A percentile compares a stretch with the other conserved stretches of the same genome.
These are phyloP conservation scores for Drosophila grimshawi DNA, from an alignment of 1,140 invertebrate genomes.

Conservation along the genomic window DNA sequence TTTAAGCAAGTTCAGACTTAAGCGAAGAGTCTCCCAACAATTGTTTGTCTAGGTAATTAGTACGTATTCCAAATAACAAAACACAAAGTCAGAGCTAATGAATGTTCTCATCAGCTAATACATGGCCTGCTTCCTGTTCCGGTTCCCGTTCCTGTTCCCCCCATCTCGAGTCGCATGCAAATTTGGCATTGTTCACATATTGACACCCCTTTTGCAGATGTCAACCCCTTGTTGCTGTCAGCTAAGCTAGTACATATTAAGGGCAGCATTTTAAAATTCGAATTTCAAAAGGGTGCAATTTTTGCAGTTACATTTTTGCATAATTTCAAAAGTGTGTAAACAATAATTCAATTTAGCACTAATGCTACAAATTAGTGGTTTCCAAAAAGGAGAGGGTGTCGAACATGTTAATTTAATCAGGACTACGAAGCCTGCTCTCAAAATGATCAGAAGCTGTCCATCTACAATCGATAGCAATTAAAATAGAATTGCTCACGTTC, in stretches of 20 bases:
- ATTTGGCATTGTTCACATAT: constrained; percentile 57
- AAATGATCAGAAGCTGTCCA: constrained; percentile 18
- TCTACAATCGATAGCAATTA: constrained; percentile 53
- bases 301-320: constrained; percentile 14
- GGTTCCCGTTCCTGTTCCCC: background rate
- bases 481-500: constrained; percentile 66
- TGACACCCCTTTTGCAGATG: constrained; percentile 35
- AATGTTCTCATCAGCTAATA: constrained; percentile 29
- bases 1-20: background rate
- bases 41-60: constrained; percentile 42
- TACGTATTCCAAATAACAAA: constrained; percentile 27
- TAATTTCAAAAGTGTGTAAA: constrained; percentile 56
- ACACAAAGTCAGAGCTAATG: constrained; percentile 49
- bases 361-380: constrained; percentile 69
- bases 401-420: constrained; percentile 47
- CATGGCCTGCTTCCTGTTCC: constrained; percentile 2
- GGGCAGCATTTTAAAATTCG: constrained; percentile 20
- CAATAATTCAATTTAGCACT: constrained; percentile 73
- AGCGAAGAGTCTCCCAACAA: constrained; percentile 3
- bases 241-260: constrained; percentile 46
- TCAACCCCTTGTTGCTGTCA: constrained; percentile 31
- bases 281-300: constrained; percentile 1
- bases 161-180: constrained; percentile 38
- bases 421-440: constrained; percentile 14
- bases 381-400: constrained; percentile 1